A percentile compares a stretch with the other conserved stretches of the same genome.
phyloP scores from a whole-genome alignment of 2,113 vertebrate genomes.

The Monarcha castaneiventris region DNA sequence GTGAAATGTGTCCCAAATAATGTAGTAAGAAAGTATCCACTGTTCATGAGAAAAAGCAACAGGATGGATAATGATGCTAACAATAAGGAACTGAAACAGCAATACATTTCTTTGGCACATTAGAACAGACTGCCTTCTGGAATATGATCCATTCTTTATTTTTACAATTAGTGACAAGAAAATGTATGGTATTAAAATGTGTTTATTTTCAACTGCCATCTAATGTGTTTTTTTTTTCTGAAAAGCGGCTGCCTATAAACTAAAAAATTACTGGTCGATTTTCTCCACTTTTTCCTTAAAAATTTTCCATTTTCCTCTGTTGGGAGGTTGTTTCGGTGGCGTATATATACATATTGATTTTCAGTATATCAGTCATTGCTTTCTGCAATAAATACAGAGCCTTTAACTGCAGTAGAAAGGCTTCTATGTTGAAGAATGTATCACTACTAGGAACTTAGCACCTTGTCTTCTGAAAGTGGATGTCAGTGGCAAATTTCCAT shows the following conservation, averaged over 20 bases:
- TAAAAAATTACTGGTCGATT: not conserved
- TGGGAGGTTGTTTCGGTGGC: not conserved
- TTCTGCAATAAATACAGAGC: not conserved
- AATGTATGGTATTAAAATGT: not conserved
- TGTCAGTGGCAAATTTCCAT: not conserved
- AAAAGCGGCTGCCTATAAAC: not conserved
- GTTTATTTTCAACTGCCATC: not conserved
- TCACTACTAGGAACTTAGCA: not conserved
- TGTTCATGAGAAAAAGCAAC: not conserved
- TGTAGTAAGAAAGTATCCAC: not conserved
- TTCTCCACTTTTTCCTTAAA: not conserved
- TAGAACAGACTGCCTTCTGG: not conserved
- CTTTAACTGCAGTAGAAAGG: not conserved
- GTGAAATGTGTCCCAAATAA: not conserved
- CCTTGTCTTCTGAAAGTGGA: not conserved
- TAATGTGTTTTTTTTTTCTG: not conserved
- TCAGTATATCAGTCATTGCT: not conserved
- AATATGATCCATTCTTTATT: not conserved
- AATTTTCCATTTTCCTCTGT: not conserved
- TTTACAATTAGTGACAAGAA: not conserved
- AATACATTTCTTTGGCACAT: not conserved
- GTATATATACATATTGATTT: not conserved
- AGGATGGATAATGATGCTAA: not conserved
- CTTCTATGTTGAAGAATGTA: not conserved
- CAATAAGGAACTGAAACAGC: not conserved